A percentile compares a stretch with the other conserved stretches of the same genome.
Evolutionary conservation across 1,140 invertebrate species (phyloP).

Genomic region (Helicoverpa zea): DNA sequence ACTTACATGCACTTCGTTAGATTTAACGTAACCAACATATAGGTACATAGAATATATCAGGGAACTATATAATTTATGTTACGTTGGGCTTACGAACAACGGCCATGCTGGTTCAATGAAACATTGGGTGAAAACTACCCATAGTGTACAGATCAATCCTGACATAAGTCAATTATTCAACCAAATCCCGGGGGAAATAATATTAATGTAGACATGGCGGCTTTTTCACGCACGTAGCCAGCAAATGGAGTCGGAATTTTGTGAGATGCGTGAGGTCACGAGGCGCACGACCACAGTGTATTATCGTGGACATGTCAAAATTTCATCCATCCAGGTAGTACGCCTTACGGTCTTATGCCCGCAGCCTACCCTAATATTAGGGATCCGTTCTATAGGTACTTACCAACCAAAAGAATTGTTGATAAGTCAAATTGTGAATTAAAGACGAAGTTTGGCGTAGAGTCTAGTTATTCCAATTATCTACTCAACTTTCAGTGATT

Average conservation of each 20-base stretch:
- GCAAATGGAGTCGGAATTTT: conserved; percentile 75
- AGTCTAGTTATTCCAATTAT: too few species aligned
- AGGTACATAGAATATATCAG: conserved; percentile 6
- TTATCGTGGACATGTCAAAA: conserved; percentile 67
- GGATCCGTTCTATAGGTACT: not conserved
- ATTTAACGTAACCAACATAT: conserved; percentile 27
- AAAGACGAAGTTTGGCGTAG: too few species aligned
- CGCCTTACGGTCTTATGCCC: not conserved
- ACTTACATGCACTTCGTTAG: conserved; percentile 32
- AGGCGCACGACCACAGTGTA: conserved; percentile 60
- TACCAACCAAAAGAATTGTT: not conserved
- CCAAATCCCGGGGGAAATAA: conserved; percentile 60
- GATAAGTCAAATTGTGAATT: too few species aligned
- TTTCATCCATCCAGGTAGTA: conserved; percentile 60
- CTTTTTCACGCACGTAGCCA: conserved; percentile 76
- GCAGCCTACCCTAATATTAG: not conserved
- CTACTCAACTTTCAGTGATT: too few species aligned
- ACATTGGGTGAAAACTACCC: conserved; percentile 11
- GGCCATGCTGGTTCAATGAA: conserved; percentile 38
- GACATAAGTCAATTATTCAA: conserved; percentile 50
- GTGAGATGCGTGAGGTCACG: conserved; percentile 76
- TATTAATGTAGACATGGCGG: conserved; percentile 61
- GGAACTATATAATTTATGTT: not conserved
- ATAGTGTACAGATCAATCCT: conserved; percentile 27
- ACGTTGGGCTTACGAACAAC: not conserved